Percentiles rank a stretch among this genome's conserved stretches.
These are phyloP conservation scores for Saxidomus purpurata DNA, from an alignment of 1,140 invertebrate species.

Conservation along the genomic window DNA sequence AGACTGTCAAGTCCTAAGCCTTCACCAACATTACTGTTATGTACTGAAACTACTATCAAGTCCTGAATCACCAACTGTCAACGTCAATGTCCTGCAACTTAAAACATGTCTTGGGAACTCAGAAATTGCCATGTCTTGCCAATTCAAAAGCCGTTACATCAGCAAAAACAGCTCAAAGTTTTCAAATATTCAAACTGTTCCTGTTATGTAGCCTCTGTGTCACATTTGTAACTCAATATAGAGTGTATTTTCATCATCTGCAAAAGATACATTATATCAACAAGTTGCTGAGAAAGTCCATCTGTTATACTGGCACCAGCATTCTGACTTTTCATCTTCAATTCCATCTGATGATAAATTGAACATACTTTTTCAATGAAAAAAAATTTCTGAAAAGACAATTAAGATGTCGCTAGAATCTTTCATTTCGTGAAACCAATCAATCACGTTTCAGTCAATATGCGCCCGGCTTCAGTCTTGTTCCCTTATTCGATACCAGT, in stretches of 20 bases:
- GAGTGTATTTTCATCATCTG: not conserved
- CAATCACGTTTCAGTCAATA: conserved; percentile 28
- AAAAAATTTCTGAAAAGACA: conserved; percentile 30
- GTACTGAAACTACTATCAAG: no score
- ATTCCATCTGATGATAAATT: conserved; percentile 7
- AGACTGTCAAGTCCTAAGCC: no score
- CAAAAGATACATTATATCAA: not conserved
- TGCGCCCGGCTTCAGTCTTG: not conserved
- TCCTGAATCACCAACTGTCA: no score
- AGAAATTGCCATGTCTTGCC: no score
- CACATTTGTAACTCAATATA: no score
- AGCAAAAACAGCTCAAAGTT: no score
- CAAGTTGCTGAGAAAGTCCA: not conserved
- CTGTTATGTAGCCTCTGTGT: no score
- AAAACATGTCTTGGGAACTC: no score
- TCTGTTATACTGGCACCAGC: conserved; percentile 26
- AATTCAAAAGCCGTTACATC: no score
- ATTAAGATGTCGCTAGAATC: conserved; percentile 21
- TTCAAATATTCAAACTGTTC: no score
- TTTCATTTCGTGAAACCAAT: conserved; percentile 29
- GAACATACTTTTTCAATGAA: conserved; percentile 1
- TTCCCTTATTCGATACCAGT: not conserved
- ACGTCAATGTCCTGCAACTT: no score
- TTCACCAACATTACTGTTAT: no score
- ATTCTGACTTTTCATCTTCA: conserved; percentile 1